Conservation (phyloP, 92 coral and sea anemone genomes). For the Metridium senile region DNA sequence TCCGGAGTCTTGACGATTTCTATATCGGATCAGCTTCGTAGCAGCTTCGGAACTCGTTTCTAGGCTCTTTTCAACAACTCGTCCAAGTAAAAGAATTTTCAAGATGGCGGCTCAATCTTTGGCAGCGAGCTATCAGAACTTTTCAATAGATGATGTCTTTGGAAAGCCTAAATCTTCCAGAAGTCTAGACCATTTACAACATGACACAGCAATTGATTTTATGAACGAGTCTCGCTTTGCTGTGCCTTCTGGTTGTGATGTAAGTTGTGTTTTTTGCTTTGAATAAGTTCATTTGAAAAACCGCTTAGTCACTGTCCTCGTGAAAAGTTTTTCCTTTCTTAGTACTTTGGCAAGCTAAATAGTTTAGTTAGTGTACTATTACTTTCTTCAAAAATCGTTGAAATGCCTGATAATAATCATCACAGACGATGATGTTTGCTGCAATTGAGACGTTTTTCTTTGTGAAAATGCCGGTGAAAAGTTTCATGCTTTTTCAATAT, state of each 20-base stretch:
- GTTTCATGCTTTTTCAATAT: too few relatives aligned
- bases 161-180: conserved; percentile 49
- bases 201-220: conserved; percentile 53
- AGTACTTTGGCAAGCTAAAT: background rate
- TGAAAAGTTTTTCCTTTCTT: background rate
- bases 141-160: conserved; percentile 74
- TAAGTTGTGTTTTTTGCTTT: conserved; percentile 48
- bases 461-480: too few relatives aligned
- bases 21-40: too few relatives aligned
- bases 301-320: conserved; percentile 11
- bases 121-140: conserved; percentile 64
- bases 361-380: too few relatives aligned
- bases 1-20: too few relatives aligned
- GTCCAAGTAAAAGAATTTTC: background rate
- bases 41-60: conserved; percentile 16
- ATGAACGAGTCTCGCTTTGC: conserved; percentile 74
- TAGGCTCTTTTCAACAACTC: background rate
- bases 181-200: conserved; percentile 47
- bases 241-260: conserved; percentile 53
- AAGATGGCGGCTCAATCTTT: conserved; percentile 86
- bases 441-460: too few relatives aligned
- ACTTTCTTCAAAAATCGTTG: too few relatives aligned
- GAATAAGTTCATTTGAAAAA: background rate
- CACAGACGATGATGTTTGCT: too few relatives aligned
- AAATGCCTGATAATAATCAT: too few relatives aligned